These are phyloP conservation scores for Daktulosphaira vitifoliae DNA, from an alignment of 1,140 invertebrate species.

Conservation along the genomic window DNA sequence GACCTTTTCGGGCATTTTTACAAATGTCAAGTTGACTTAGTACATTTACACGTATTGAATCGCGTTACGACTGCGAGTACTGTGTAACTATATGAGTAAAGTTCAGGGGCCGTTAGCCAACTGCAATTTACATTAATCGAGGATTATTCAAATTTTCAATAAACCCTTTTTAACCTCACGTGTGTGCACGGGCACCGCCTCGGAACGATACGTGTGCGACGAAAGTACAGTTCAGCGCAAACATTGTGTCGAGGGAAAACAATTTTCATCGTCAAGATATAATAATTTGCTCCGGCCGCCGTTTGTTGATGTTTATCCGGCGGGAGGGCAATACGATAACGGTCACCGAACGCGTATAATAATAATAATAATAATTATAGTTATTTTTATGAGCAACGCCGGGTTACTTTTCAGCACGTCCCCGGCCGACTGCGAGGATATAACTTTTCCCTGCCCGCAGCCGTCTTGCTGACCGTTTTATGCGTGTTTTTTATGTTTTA, in stretches of 20 bases:
- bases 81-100: background rate
- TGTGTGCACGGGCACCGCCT: too few species aligned
- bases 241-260: too few species aligned
- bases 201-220: too few species aligned
- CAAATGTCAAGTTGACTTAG: too few species aligned
- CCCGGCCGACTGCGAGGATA: background rate
- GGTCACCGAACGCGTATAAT: slow-evolving; percentile 4
- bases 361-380: slow-evolving; percentile 2
- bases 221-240: too few species aligned
- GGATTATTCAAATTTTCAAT: slow-evolving; percentile 29
- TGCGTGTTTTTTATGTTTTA: too few species aligned
- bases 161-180: background rate
- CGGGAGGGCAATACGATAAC: slow-evolving; percentile 13
- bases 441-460: too few species aligned
- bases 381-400: slow-evolving; percentile 13
- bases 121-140: background rate
- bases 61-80: too few species aligned
- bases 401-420: background rate
- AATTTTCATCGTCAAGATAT: too few species aligned
- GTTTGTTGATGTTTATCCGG: slow-evolving; percentile 24
- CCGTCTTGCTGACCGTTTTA: too few species aligned
- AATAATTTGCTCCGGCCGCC: background rate
- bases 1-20: too few species aligned
- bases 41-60: too few species aligned
- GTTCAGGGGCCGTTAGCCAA: background rate